phyloP scores from a whole-genome alignment of 23 tunicate genomes.

The Corella eumyota region DNA sequence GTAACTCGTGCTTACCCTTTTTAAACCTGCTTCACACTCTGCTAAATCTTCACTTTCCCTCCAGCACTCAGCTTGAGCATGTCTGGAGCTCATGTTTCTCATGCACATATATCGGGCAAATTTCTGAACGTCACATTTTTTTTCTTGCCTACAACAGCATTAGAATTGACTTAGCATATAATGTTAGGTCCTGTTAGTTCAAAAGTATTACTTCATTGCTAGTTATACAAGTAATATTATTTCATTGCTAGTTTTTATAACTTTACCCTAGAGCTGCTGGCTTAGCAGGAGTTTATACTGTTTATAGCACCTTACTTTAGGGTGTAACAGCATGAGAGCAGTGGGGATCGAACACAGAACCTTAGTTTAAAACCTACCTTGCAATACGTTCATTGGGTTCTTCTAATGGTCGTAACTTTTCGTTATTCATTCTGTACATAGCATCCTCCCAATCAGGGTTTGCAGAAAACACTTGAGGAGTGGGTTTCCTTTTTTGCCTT shows the following conservation, averaged over 20 bases:
- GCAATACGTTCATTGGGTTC: background rate
- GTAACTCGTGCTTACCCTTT: conserved; percentile 7
- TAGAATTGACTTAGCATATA: too few species aligned
- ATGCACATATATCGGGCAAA: conserved; percentile 14
- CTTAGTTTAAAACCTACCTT: background rate
- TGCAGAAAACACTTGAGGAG: background rate
- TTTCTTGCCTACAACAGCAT: too few species aligned
- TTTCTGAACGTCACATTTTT: conserved; percentile 1
- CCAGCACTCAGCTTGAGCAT: conserved; percentile 2
- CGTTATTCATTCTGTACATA: background rate
- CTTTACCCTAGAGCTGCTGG: too few species aligned
- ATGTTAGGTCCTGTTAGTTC: too few species aligned
- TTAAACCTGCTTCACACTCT: background rate
- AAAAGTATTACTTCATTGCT: too few species aligned
- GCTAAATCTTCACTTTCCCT: conserved; percentile 2
- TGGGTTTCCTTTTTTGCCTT: background rate
- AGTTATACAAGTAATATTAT: too few species aligned
- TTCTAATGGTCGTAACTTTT: background rate
- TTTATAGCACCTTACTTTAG: too few species aligned
- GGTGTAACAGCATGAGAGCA: too few species aligned
- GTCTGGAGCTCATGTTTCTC: conserved; percentile 7
- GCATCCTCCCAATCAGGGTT: background rate
- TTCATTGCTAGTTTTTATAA: too few species aligned
- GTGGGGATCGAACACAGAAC: too few species aligned
- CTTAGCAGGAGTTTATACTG: too few species aligned